A percentile compares a stretch with the other conserved stretches of the same genome.
Conservation (phyloP, 2,113 vertebrate genomes). For the Agapornis roseicollis region DNA sequence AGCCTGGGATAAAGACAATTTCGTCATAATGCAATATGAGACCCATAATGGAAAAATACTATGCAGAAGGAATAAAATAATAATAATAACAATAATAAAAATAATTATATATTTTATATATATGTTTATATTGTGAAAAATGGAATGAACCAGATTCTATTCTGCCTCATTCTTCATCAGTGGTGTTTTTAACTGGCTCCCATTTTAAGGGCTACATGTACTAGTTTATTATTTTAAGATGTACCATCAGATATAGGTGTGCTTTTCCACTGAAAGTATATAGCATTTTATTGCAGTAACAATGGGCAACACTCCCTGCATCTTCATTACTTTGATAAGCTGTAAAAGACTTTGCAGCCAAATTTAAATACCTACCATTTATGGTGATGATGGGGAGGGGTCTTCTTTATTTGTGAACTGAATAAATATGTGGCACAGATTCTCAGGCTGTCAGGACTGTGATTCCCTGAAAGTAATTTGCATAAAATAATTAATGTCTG, state of each 20-base stretch:
- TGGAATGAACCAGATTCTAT: neutral
- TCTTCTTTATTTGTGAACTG: neutral
- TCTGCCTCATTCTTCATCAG: neutral
- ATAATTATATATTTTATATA: neutral
- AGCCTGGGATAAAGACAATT: neutral
- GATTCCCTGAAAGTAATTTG: neutral
- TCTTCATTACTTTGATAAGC: neutral
- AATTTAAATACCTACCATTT: neutral
- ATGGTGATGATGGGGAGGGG: neutral
- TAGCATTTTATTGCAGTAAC: neutral
- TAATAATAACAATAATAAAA: neutral
- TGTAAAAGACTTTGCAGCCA: neutral
- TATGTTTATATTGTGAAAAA: neutral
- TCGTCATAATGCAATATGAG: neutral
- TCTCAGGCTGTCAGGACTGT: neutral
- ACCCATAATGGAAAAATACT: neutral
- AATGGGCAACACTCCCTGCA: neutral
- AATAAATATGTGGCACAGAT: neutral
- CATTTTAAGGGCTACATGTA: neutral
- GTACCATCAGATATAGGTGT: neutral
- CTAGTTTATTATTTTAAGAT: neutral
- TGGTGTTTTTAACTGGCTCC: neutral
- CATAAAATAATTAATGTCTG: neutral
- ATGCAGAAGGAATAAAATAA: neutral
- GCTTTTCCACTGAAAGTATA: neutral